Evolutionary conservation across 2,113 vertebrate genomes (phyloP).

Genomic region (Meriones unguiculatus): DNA sequence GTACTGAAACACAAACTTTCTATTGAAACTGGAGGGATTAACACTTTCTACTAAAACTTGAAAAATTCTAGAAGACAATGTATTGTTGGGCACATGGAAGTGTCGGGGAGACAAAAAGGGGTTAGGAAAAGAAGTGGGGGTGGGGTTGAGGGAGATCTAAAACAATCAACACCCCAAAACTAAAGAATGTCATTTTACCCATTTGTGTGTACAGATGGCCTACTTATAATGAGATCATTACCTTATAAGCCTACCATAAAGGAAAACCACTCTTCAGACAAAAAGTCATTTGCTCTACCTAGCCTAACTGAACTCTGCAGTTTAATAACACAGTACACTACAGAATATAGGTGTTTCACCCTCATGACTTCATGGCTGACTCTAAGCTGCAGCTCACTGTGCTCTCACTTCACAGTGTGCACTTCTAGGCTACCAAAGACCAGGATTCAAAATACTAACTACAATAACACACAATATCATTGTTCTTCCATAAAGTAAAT

Average conservation of each 20-base stretch:
- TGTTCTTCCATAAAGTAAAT: not conserved
- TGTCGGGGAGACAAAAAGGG: not conserved
- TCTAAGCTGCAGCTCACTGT: not conserved
- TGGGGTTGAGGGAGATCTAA: not conserved
- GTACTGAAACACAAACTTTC: not conserved
- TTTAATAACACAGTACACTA: not conserved
- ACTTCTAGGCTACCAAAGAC: not conserved
- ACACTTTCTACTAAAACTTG: not conserved
- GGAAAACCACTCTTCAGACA: not conserved
- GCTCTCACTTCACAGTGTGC: accelerated
- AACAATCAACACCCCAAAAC: not conserved
- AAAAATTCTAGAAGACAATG: not conserved
- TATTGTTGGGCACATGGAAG: not conserved
- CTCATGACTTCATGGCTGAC: not conserved
- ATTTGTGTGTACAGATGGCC: not conserved
- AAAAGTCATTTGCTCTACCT: not conserved
- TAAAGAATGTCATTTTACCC: not conserved
- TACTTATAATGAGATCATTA: not conserved
- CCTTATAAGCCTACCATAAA: not conserved
- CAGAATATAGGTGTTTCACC: not conserved
- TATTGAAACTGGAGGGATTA: not conserved
- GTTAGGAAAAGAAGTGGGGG: not conserved
- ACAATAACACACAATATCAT: not conserved
- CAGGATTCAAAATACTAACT: not conserved
- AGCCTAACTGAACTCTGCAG: not conserved